phyloP scores from a whole-genome alignment of 2,888 invertebrate species.

The Proisotoma minuta region DNA sequence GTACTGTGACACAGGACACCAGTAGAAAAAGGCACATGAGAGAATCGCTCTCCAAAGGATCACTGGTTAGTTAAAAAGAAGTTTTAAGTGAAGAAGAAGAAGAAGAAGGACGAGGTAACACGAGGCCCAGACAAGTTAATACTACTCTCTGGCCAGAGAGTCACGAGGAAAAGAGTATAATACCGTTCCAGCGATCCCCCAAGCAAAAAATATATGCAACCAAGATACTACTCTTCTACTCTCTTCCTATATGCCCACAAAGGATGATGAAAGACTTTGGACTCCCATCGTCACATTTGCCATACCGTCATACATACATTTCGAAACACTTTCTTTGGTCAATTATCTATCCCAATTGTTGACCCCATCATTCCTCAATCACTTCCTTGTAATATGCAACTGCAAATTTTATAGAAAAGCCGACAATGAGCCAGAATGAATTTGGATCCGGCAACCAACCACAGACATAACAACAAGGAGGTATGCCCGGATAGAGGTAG shows the following conservation, averaged over 20 bases:
- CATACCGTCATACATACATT: neutral
- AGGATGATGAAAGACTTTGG: too few relatives aligned
- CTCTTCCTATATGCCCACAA: slow-evolving; percentile 1
- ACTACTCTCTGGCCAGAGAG: too few relatives aligned
- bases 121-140: slow-evolving; percentile 6
- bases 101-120: slow-evolving; percentile 4
- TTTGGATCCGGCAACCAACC: neutral
- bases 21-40: too few relatives aligned
- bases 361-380: neutral
- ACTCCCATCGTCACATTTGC: neutral
- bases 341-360: neutral
- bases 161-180: too few relatives aligned
- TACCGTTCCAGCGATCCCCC: too few relatives aligned
- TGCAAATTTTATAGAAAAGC: neutral
- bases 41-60: too few relatives aligned
- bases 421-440: too few relatives aligned
- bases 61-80: too few relatives aligned
- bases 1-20: too few relatives aligned
- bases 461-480: neutral
- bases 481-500: neutral
- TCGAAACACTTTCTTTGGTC: neutral
- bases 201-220: too few relatives aligned
- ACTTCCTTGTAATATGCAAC: neutral
- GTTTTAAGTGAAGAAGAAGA: neutral
- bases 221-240: neutral